Evolutionary conservation across 1,140 invertebrate genomes (phyloP).

Genomic region (Diachasmimorpha longicaudata): DNA sequence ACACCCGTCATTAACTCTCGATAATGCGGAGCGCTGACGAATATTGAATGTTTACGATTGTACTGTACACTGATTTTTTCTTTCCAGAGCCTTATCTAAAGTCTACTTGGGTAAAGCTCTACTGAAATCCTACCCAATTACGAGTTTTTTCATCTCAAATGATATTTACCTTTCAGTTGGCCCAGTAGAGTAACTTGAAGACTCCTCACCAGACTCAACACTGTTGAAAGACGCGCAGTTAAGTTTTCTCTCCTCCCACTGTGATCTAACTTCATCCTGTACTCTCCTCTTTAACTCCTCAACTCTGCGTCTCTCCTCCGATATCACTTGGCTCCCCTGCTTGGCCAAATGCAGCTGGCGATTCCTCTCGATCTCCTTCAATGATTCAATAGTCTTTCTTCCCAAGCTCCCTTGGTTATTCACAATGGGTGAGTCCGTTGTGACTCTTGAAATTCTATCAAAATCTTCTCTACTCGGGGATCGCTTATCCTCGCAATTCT

Average conservation of each 20-base stretch:
- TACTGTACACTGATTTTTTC: too few species aligned
- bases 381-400: conserved; percentile 83
- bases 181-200: conserved; percentile 69
- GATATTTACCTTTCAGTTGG: conserved; percentile 69
- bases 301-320: conserved; percentile 86
- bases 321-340: conserved; percentile 90
- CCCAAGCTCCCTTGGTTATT: conserved; percentile 73
- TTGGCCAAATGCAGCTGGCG: conserved; percentile 85
- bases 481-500: conserved; percentile 64
- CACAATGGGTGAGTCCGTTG: conserved; percentile 79
- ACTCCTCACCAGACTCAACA: conserved; percentile 71
- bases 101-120: too few species aligned
- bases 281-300: conserved; percentile 84
- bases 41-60: too few species aligned
- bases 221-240: conserved; percentile 76
- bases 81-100: too few species aligned
- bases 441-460: conserved; percentile 84
- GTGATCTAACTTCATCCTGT: conserved; percentile 84
- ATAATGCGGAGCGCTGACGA: too few species aligned
- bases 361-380: conserved; percentile 89
- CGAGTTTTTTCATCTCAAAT: neutral
- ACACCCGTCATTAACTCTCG: too few species aligned
- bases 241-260: conserved; percentile 80
- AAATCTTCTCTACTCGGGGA: conserved; percentile 83
- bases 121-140: too few species aligned